Evolutionary conservation across 2,888 invertebrate species (phyloP), one percentile per base, ranked within the genome.

Genomic region (Scaptodrosophila latifasciaeformis): DNA sequence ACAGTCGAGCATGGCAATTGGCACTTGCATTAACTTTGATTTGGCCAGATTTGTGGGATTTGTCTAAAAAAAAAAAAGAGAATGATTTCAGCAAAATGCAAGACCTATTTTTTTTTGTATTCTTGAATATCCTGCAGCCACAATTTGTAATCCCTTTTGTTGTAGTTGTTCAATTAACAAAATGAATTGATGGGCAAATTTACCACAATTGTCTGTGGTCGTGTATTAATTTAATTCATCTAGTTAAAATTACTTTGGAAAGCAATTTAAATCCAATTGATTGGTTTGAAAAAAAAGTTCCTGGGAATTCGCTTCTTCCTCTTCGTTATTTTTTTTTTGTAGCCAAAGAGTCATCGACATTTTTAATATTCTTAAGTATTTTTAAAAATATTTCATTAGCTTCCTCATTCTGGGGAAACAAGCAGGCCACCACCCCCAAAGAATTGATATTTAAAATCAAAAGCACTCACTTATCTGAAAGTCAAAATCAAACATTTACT

Each of bases 1-100:
- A 75, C 75, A 77, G 65, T 47, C 53, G 45, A 58, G 65, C 59
- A 62, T 62, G 69, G 76, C 79, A 78, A 75, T 75, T 79, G 77
- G 74, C 72, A 75, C 80, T 79, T 70, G 74, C 64, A 75, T 77
- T 79, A 62, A 62, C 77, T 76, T 76, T 65, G 74, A 61, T 67
- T 67, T 76, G 64, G 56, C 67, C 59, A 66, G 64, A 58, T 56
- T 67, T 57, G 53, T 42, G 18, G 62, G 49, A 35, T 15, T 35
- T 9, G n/a, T 31, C 31, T 31, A 5, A 15, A 35, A 35, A 2
- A 4, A 10, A 10, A 31, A 24, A 7, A 24, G 24, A 3, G 24
- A 24, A 24, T 24, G 4, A 7, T 3, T 31, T 7, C 5, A 10
- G 31, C n/a, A 47, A 13, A 31, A 42, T 6, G 15, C 6, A 42